Conservation (phyloP, 2,113 vertebrate species). For the Siniperca knerii region DNA sequence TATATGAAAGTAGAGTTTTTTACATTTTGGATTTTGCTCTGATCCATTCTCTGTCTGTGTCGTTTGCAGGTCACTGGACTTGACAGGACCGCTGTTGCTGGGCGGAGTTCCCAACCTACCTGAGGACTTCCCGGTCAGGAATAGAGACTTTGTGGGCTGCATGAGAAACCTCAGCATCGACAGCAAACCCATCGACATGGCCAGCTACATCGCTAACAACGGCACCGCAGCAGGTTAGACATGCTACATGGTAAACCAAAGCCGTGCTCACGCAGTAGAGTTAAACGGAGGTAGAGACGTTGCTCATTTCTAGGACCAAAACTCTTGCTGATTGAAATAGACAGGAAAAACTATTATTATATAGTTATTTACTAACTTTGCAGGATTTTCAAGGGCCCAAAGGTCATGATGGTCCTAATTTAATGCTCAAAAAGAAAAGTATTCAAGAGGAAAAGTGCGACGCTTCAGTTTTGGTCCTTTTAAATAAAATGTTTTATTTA, state of each 20-base stretch:
- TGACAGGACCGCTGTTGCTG: slow-evolving; percentile 94
- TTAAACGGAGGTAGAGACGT: background rate
- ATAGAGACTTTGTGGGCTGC: slow-evolving; percentile 95
- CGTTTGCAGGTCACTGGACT: slow-evolving; percentile 90
- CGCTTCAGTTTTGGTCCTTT: background rate
- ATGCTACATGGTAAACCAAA: background rate
- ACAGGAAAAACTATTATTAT: too few relatives aligned
- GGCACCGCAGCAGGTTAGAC: slow-evolving; percentile 91
- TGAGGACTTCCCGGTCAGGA: slow-evolving; percentile 94
- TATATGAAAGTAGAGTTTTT: background rate
- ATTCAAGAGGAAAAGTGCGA: background rate
- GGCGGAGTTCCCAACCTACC: slow-evolving; percentile 96
- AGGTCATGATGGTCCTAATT: too few relatives aligned
- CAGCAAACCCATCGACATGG: slow-evolving; percentile 92
- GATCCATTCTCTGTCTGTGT: background rate
- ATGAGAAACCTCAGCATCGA: slow-evolving; percentile 96
- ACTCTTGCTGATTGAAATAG: too few relatives aligned
- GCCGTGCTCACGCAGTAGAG: too few relatives aligned
- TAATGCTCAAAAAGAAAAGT: too few relatives aligned
- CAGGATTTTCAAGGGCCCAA: too few relatives aligned
- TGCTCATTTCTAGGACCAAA: background rate
- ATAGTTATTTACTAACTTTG: background rate
- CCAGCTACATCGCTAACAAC: slow-evolving; percentile 94
- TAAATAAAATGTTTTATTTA: background rate
- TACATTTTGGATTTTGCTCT: background rate